Evolutionary conservation across 2,888 invertebrate genomes (phyloP).

Genomic region (Perdita meconis): DNA sequence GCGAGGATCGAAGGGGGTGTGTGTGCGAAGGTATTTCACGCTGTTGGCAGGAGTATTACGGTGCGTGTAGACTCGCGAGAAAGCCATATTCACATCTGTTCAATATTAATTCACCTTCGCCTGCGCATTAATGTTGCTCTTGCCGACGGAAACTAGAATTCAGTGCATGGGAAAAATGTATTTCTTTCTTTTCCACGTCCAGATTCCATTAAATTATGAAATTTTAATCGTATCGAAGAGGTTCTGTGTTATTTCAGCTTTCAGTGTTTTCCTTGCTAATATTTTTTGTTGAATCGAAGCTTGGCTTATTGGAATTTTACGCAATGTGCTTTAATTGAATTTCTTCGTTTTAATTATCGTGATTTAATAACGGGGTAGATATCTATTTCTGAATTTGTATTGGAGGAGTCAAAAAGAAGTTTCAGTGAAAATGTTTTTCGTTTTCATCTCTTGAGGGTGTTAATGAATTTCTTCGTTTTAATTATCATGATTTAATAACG

Average conservation of each 20-base stretch:
- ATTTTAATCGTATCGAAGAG: background rate
- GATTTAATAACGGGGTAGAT: background rate
- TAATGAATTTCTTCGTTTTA: background rate
- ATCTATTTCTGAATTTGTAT: background rate
- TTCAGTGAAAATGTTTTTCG: no score
- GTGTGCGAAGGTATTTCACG: slow-evolving; percentile 39
- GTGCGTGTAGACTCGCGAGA: slow-evolving; percentile 55
- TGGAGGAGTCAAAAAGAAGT: no score
- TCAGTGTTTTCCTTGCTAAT: slow-evolving; percentile 5
- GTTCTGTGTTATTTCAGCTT: background rate
- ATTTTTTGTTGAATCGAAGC: background rate
- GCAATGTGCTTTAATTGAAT: no score
- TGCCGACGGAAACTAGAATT: background rate
- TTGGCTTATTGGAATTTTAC: slow-evolving; percentile 22
- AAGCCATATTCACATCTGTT: slow-evolving; percentile 57
- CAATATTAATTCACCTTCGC: slow-evolving; percentile 9
- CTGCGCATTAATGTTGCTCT: background rate
- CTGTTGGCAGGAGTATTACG: slow-evolving; percentile 54
- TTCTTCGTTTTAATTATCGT: background rate
- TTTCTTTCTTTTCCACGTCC: background rate
- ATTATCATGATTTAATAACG: background rate
- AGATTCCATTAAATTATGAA: background rate
- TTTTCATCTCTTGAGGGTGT: no score
- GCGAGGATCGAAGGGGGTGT: slow-evolving; percentile 18
- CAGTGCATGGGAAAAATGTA: background rate